Base-by-base conservation (phyloP, 92 coral and sea anemone genomes). In the Siderastrea radians region DNA sequence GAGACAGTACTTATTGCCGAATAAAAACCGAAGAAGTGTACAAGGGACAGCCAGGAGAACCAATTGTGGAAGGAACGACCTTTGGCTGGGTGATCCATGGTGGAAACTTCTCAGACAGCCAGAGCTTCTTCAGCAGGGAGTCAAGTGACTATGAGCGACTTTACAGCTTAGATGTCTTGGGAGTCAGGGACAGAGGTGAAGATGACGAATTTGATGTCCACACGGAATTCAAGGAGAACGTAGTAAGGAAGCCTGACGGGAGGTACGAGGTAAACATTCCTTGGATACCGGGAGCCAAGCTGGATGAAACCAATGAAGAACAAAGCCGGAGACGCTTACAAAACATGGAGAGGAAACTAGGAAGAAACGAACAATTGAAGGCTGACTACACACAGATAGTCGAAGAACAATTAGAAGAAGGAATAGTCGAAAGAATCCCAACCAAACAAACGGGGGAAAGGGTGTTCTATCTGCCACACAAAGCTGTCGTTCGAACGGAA, bases 251-350 rank as follows among this genome's bases (percentile, higher is more conserved):
- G 68, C 43, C 12, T 1, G 90, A 87, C n/a, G 93, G 95, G 38
- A 68, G 93, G 49, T 89, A 89, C 71, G 87, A 88, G 68, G 92
- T 88, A 15, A 64, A 75, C 9, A 82, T 91, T 4, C 94, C 88
- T 0, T 91, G 91, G 91, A 77, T 26, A 44, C 93, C 88, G 11
- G 93, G 93, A 47, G 77, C 72, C 63, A 67, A 58, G 2, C 49
- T 86, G 16, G 52, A 69, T 7, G 81, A 51, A 54, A 90, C 90
- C 6, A 90, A 90, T 48, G 86, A 90, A 73, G 86, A 72, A 14
- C 79, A 73, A 7, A 85, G 90, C 66, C 4, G 84, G 57, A 85
- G 54, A 62, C 60, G 86, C 38, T 7, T 26, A 61, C 79, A 84
- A 12, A 14, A 50, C 38, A 72, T 79, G 4, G 73, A 90, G n/a